Base-by-base conservation (phyloP, 1,140 invertebrate species). In the Copidosoma floridanum region DNA sequence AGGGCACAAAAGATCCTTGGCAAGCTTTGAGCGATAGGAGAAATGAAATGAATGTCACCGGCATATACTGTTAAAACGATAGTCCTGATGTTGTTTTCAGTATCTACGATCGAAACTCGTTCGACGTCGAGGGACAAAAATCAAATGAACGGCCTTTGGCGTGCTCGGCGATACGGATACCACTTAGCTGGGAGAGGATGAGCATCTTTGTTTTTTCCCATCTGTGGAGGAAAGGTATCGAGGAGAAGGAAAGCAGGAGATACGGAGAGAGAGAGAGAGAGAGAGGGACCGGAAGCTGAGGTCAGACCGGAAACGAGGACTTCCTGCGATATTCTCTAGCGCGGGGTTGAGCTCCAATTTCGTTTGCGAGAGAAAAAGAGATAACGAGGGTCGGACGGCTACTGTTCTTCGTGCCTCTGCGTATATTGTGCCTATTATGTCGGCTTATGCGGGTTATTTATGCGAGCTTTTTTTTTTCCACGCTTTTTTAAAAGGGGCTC, bases 351-450 rank as follows among this genome's bases (percentile, higher is more conserved):
- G n/a, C 21, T 47, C 44, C 29, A 38, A 57, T 57, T 57, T 57
- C 40, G 54, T 38, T 57, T 47, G 43, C 29, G 32, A 47, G 21
- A 16, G n/a, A n/a, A n/a, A n/a, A n/a, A 12, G 43, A 47, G 44
- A 57, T 57, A 57, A 57, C 44, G 44, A 57, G 54, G n/a, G n/a
- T 47, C 29, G 44, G 26, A 24, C 20, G 12, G n/a, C 32, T 38
- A 57, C 50, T 57, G 43, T 50, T 57, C 46, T 41, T 41, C 23
- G 35, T 40, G 24, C 1, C 35, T 38, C 38, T 26, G 21, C 27
- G 2, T 46, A 32, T 55, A 55, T 46, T 38, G 27, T 57, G 32
- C 14, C 43, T 47, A 57, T 57, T 57, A 57, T 47, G 16, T 32
- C 26, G 27, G 29, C 29, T 57, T 57, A 47, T 47, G 14, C 23